Conservation (phyloP, 1,140 invertebrate species). For the Harlomillsia oculata region DNA sequence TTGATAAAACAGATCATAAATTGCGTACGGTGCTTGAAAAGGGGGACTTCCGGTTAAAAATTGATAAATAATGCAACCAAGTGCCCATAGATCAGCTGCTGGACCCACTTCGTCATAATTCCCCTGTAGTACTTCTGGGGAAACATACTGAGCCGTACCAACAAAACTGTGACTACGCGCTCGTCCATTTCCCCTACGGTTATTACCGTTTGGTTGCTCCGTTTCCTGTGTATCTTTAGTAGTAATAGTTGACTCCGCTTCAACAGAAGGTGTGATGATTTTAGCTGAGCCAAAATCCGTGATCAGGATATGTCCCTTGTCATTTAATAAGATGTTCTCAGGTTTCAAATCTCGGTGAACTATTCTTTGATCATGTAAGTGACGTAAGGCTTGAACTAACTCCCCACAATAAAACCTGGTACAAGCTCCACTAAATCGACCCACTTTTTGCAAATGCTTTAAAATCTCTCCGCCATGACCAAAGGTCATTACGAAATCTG, state of each 20-base stretch:
- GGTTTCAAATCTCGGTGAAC: slow-evolving; percentile 86
- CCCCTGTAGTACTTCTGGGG: slow-evolving; percentile 83
- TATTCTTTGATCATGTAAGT: slow-evolving; percentile 79
- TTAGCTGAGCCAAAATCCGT: slow-evolving; percentile 97
- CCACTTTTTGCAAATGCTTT: slow-evolving; percentile 80
- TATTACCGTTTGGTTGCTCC: slow-evolving; percentile 33
- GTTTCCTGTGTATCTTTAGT: no score
- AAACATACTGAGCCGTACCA: slow-evolving; percentile 98
- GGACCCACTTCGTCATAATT: slow-evolving; percentile 55
- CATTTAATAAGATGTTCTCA: slow-evolving; percentile 79
- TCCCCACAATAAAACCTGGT: slow-evolving; percentile 90
- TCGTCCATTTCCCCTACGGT: slow-evolving; percentile 27
- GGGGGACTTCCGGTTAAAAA: slow-evolving; percentile 88
- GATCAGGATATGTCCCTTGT: slow-evolving; percentile 92
- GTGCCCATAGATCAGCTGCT: slow-evolving; percentile 92
- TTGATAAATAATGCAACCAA: slow-evolving; percentile 95
- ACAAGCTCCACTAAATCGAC: slow-evolving; percentile 78
- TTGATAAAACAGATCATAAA: not conserved
- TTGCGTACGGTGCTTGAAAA: slow-evolving; percentile 63
- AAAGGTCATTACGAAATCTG: slow-evolving; percentile 90
- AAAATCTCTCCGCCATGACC: slow-evolving; percentile 90
- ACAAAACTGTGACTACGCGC: slow-evolving; percentile 75
- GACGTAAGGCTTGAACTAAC: slow-evolving; percentile 80
- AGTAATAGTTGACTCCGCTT: slow-evolving; percentile 5
- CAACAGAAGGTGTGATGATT: slow-evolving; percentile 44